Evolutionary conservation across 2,888 invertebrate species (phyloP).

Genomic region (Lasioglossum pauxillum): DNA sequence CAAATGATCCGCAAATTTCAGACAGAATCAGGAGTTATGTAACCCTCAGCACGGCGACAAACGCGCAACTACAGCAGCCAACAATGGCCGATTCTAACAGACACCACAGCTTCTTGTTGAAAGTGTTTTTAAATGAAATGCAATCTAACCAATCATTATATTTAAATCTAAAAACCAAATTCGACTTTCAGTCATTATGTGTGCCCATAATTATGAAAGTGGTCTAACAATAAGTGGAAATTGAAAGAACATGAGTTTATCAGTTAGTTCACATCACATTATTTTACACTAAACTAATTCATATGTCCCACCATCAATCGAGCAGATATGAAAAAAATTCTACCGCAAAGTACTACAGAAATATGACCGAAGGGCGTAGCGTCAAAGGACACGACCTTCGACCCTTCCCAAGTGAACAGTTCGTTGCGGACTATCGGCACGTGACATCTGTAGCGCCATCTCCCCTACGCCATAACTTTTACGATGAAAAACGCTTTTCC

Average conservation of each 20-base stretch:
- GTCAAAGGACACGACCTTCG: neutral
- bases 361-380: constrained; percentile 42
- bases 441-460: constrained; percentile 17
- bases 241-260: no score
- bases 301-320: neutral
- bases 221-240: no score
- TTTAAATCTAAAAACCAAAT: no score
- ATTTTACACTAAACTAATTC: no score
- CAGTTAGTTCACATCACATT: no score
- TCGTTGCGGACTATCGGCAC: constrained; percentile 6
- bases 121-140: neutral
- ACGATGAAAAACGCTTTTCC: constrained; percentile 24
- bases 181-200: no score
- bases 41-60: neutral
- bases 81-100: neutral
- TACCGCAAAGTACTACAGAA: constrained; percentile 39
- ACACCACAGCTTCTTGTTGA: neutral
- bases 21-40: neutral
- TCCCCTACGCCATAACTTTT: constrained; percentile 33
- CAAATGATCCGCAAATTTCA: neutral
- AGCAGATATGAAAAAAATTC: neutral
- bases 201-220: no score
- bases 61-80: neutral
- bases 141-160: no score
- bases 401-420: constrained; percentile 15